These are phyloP conservation scores for Montipora sp. DNA, from an alignment of 64 coral and sea anemone species.

Conservation along the genomic window DNA sequence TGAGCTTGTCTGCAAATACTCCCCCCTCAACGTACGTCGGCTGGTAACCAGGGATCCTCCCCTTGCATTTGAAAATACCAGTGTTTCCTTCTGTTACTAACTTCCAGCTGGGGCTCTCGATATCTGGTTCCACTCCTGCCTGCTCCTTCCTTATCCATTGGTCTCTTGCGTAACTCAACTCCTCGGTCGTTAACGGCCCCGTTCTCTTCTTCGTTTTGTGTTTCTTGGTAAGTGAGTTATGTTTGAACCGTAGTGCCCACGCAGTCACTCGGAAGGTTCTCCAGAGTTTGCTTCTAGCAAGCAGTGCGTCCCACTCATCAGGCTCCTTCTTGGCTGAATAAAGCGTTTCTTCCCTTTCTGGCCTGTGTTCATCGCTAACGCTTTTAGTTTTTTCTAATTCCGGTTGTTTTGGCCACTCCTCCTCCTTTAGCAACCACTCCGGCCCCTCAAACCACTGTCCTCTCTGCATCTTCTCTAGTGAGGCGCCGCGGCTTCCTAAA, in stretches of 20 bases:
- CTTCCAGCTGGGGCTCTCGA: conserved; percentile 32
- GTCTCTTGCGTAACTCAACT: conserved; percentile 11
- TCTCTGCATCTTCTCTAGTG: conserved; percentile 43
- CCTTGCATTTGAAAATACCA: conserved; percentile 35
- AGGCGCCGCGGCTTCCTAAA: conserved; percentile 54
- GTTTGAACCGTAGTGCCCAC: no score
- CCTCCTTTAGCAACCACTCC: conserved; percentile 30
- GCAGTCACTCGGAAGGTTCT: no score
- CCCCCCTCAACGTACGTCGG: conserved; percentile 33
- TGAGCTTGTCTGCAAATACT: conserved; percentile 56
- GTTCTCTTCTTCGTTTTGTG: no score
- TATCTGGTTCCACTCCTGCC: background rate
- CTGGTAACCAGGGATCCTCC: conserved; percentile 57
- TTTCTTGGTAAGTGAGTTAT: no score
- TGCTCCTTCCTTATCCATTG: conserved; percentile 48
- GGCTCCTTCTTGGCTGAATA: background rate
- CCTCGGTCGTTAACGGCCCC: conserved; percentile 29
- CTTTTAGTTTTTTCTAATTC: background rate
- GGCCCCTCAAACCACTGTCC: conserved; percentile 58
- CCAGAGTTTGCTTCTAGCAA: no score
- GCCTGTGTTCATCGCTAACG: conserved; percentile 27
- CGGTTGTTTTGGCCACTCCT: conserved; percentile 57
- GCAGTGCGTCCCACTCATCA: no score
- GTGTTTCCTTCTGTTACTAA: conserved; percentile 19
- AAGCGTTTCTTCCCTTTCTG: background rate